phyloP scores from a whole-genome alignment of 2,113 vertebrate genomes.

The Tor tambroides region DNA sequence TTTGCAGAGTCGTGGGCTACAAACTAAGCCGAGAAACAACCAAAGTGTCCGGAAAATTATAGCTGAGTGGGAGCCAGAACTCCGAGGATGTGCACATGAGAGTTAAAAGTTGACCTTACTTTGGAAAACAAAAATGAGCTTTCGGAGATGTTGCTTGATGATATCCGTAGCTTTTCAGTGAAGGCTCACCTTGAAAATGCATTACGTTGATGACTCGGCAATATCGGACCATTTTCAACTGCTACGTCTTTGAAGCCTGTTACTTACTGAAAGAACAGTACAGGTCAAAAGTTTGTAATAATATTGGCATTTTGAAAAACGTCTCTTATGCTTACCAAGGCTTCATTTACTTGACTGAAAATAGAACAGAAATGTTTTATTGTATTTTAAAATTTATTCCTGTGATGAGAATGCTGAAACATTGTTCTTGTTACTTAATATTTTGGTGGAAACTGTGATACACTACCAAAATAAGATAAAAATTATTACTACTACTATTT shows the following conservation, averaged over 20 bases:
- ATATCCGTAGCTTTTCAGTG: conserved; percentile 1
- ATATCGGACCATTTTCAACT: neutral
- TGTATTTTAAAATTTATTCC: no score
- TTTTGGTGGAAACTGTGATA: no score
- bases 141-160: neutral
- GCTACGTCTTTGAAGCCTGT: neutral
- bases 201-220: neutral
- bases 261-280: neutral
- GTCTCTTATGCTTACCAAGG: no score
- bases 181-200: neutral
- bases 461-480: no score
- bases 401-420: no score
- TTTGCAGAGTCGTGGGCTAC: conserved; percentile 72
- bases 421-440: no score
- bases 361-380: no score
- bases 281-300: neutral
- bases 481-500: no score
- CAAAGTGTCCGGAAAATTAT: conserved; percentile 48
- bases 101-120: conserved; percentile 31
- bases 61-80: conserved; percentile 35
- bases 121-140: conserved; percentile 11
- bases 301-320: no score
- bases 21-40: conserved; percentile 62
- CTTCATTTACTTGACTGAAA: neutral
- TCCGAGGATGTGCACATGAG: neutral